Percentiles rank a stretch among this genome's conserved stretches.
Evolutionary conservation across 2,113 vertebrate genomes (phyloP).

Genomic region (Cryptoleucopteryx plumbea): DNA sequence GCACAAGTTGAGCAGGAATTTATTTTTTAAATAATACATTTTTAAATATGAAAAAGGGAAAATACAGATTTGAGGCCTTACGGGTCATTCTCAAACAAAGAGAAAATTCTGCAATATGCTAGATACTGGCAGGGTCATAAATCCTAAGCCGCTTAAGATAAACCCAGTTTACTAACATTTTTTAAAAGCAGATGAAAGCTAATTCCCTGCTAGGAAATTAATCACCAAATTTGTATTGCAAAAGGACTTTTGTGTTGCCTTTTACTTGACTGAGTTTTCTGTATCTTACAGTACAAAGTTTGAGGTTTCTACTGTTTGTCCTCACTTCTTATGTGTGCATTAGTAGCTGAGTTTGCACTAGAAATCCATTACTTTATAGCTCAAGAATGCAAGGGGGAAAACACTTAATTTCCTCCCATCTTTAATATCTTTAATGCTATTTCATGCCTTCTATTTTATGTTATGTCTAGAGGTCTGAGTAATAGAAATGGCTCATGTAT

Average conservation of each 20-base stretch:
- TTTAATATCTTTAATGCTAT: conserved; percentile 18
- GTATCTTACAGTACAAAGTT: background rate
- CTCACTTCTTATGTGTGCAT: background rate
- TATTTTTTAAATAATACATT: background rate
- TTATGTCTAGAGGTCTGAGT: conserved; percentile 35
- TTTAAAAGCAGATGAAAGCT: background rate
- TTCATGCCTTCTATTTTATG: conserved; percentile 28
- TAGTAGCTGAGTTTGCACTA: background rate
- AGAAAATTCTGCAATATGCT: background rate
- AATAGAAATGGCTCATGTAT: conserved; percentile 34
- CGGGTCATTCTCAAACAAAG: background rate
- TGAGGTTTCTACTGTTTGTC: background rate
- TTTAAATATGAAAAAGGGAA: background rate
- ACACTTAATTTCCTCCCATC: conserved; percentile 12
- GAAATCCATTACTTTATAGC: conserved; percentile 23
- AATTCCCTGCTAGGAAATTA: background rate
- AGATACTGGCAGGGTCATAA: background rate
- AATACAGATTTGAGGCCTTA: background rate
- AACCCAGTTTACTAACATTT: background rate
- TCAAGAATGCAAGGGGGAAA: conserved; percentile 39
- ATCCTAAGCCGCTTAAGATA: conserved; percentile 16
- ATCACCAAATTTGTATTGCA: background rate
- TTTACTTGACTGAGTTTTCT: background rate
- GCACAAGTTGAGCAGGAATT: background rate
- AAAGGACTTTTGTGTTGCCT: background rate